Conservation (phyloP, 2,797 vertebrate genomes). For the Sebastes aleutianus region DNA sequence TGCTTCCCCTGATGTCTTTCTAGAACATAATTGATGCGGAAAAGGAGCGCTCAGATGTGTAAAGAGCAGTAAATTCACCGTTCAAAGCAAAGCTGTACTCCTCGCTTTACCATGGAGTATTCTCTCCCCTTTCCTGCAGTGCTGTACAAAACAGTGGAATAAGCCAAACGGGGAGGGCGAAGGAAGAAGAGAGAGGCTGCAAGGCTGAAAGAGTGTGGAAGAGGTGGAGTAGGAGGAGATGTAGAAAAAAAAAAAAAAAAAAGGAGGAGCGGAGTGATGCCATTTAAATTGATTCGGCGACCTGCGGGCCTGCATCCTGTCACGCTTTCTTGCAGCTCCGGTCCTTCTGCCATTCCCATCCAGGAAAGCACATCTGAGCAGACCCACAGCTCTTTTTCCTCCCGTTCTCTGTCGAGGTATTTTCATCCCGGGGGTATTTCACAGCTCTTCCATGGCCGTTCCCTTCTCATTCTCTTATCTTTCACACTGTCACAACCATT, state of each 20-base stretch:
- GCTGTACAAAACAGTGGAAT: conserved; percentile 33
- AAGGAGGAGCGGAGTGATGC: conserved; percentile 55
- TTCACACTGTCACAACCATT: conserved; percentile 54
- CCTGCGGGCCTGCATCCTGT: conserved; percentile 59
- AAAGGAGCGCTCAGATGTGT: conserved; percentile 28
- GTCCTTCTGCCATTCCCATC: conserved; percentile 41
- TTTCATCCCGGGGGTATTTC: conserved; percentile 44
- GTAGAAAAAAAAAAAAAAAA: conserved; percentile 6
- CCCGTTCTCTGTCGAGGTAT: conserved; percentile 17
- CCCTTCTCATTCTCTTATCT: conserved; percentile 45
- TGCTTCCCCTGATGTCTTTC: conserved; percentile 19
- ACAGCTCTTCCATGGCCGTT: conserved; percentile 36
- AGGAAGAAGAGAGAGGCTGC: neutral
- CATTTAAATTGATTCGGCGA: conserved; percentile 74
- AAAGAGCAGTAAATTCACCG: conserved; percentile 38
- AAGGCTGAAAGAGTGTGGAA: conserved; percentile 23
- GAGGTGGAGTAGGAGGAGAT: conserved; percentile 50
- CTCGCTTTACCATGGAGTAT: neutral
- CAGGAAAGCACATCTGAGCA: conserved; percentile 44
- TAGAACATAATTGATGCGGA: conserved; percentile 39
- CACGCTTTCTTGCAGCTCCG: conserved; percentile 52
- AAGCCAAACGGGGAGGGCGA: neutral
- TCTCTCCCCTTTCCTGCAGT: conserved; percentile 5
- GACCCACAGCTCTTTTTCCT: conserved; percentile 14
- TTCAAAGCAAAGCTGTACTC: conserved; percentile 27